phyloP scores from a whole-genome alignment of 1,140 invertebrate species.

The Papilio polyxenes region DNA sequence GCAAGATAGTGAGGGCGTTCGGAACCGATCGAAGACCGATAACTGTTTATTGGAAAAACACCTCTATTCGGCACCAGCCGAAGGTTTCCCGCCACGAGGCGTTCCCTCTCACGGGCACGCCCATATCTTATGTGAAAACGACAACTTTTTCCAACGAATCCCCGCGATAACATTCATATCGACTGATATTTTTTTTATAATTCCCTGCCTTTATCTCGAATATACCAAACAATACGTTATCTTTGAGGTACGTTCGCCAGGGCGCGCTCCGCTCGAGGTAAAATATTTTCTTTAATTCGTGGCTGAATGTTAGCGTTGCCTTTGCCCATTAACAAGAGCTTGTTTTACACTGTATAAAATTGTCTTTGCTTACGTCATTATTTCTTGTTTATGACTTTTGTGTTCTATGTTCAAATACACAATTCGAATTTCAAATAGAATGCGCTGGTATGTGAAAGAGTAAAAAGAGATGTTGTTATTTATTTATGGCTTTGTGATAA shows the following conservation, averaged over 20 bases:
- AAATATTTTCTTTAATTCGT: constrained; percentile 35
- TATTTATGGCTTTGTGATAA: background rate
- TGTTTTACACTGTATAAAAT: background rate
- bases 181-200: constrained; percentile 51
- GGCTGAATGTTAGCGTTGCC: constrained; percentile 20
- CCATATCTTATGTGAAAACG: constrained; percentile 68
- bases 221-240: constrained; percentile 42
- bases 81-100: constrained; percentile 65
- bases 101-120: constrained; percentile 67
- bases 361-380: constrained; percentile 14
- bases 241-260: constrained; percentile 63
- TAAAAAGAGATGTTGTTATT: constrained; percentile 14
- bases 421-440: constrained; percentile 35
- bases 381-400: constrained; percentile 14
- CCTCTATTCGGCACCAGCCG: constrained; percentile 64
- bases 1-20: constrained; percentile 78
- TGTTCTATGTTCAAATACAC: constrained; percentile 40
- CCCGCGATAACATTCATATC: constrained; percentile 57
- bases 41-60: constrained; percentile 73
- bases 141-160: constrained; percentile 53
- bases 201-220: constrained; percentile 33
- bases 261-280: constrained; percentile 60
- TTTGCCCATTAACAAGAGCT: constrained; percentile 35
- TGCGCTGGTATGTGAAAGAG: constrained; percentile 6
- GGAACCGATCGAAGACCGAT: constrained; percentile 75